A percentile compares a stretch with the other conserved stretches of the same genome.
These are phyloP conservation scores for Thera britannica DNA, from an alignment of 2,888 invertebrate species.

Conservation along the genomic window DNA sequence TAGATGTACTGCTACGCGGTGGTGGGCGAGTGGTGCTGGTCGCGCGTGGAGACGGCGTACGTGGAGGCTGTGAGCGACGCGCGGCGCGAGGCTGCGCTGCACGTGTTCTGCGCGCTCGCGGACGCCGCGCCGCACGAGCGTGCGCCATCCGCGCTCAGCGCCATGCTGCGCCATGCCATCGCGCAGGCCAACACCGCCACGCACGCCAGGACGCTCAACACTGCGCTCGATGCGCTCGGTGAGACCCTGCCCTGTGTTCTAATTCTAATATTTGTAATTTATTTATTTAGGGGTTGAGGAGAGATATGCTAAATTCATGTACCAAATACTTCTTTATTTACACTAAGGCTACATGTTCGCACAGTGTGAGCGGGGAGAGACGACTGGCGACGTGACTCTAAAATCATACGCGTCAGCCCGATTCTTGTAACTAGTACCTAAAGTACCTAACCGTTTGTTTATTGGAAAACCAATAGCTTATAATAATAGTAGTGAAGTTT, in stretches of 20 bases:
- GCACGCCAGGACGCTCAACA: slow-evolving; percentile 84
- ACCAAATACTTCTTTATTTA: too few relatives aligned
- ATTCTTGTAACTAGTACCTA: too few relatives aligned
- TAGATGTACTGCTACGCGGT: slow-evolving; percentile 95
- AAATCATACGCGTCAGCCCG: too few relatives aligned
- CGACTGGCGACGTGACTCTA: too few relatives aligned
- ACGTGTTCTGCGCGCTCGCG: slow-evolving; percentile 81
- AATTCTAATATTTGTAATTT: too few relatives aligned
- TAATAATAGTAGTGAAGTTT: too few relatives aligned
- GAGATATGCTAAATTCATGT: too few relatives aligned
- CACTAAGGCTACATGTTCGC: too few relatives aligned
- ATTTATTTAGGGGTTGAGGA: too few relatives aligned
- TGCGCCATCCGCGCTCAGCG: slow-evolving; percentile 75
- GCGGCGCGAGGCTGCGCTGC: slow-evolving; percentile 79
- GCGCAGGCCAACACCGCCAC: slow-evolving; percentile 67
- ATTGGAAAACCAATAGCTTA: too few relatives aligned
- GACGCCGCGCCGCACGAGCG: slow-evolving; percentile 75
- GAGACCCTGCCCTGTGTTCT: slow-evolving; percentile 32
- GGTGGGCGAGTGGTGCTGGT: slow-evolving; percentile 89
- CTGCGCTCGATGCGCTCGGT: slow-evolving; percentile 91
- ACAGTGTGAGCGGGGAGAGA: too few relatives aligned
- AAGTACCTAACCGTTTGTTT: too few relatives aligned
- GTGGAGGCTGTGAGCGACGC: slow-evolving; percentile 84
- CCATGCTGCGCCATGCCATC: slow-evolving; percentile 61
- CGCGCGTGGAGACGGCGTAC: slow-evolving; percentile 88